A percentile compares a stretch with the other conserved stretches of the same genome.
phyloP scores from a whole-genome alignment of 2,113 vertebrate genomes.

The Stomatorhinus ivindoensis region DNA sequence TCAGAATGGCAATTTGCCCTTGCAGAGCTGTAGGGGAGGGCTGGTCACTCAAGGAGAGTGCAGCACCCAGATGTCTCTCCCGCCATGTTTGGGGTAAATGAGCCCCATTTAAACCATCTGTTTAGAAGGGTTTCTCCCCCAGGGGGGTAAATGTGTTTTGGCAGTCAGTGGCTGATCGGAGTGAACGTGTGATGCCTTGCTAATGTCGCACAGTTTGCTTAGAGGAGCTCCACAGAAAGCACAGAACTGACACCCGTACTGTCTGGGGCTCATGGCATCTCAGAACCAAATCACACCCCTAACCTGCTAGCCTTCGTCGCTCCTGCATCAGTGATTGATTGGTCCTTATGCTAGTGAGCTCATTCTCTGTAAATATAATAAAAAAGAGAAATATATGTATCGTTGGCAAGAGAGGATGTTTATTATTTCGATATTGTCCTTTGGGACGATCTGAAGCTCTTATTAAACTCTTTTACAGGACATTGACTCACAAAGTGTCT shows the following conservation, averaged over 20 bases:
- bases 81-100: background rate
- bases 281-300: background rate
- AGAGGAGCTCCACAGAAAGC: too few relatives aligned
- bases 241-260: background rate
- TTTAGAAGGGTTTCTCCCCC: background rate
- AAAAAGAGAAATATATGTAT: background rate
- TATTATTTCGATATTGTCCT: background rate
- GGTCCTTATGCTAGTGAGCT: background rate
- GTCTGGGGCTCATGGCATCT: background rate
- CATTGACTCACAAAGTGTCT: constrained; percentile 15
- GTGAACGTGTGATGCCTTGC: background rate
- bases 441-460: background rate
- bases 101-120: background rate
- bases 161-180: background rate
- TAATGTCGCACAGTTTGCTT: background rate
- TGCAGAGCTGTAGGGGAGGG: background rate
- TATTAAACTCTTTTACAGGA: constrained; percentile 2
- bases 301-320: background rate
- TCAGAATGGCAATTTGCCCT: background rate
- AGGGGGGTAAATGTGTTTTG: background rate
- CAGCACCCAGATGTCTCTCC: background rate
- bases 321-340: background rate
- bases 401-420: background rate
- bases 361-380: background rate
- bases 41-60: background rate